phyloP scores from a whole-genome alignment of 2,888 invertebrate species.

The Napeogenes inachia region DNA sequence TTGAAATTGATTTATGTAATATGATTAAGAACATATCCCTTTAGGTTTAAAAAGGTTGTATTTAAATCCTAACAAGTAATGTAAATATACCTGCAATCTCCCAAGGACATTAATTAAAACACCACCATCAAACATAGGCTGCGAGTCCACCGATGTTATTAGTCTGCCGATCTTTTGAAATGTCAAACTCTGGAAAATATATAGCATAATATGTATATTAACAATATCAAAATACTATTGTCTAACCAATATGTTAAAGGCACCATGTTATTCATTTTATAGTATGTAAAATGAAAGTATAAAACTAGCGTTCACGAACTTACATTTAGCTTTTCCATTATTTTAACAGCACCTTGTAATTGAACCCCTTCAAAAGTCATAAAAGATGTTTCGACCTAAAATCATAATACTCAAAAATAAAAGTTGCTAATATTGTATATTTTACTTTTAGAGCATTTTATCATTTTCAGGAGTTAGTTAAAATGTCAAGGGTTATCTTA shows the following conservation, averaged over 20 bases:
- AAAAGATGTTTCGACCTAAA: constrained; percentile 91
- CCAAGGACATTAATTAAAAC: constrained; percentile 97
- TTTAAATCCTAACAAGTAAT: background rate
- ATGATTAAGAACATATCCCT: too few relatives aligned
- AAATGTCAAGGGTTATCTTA: too few relatives aligned
- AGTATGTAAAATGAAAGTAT: too few relatives aligned
- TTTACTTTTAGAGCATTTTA: background rate
- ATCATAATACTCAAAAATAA: constrained; percentile 32
- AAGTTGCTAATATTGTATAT: background rate
- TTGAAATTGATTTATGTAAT: background rate
- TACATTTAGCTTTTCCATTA: constrained; percentile 96
- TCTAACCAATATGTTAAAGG: background rate
- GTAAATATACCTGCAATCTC: constrained; percentile 90
- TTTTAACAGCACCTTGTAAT: constrained; percentile 94
- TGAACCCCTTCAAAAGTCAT: constrained; percentile 98
- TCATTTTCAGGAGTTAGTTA: background rate
- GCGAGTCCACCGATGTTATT: constrained; percentile 96
- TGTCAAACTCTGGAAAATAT: constrained; percentile 84
- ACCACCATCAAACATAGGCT: constrained; percentile 98
- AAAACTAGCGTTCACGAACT: constrained; percentile 50
- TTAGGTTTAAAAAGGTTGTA: background rate
- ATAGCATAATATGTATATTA: background rate
- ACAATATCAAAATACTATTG: background rate
- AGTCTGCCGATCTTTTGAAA: constrained; percentile 96
- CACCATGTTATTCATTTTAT: too few relatives aligned